Evolutionary conservation across 1,140 invertebrate species (phyloP).

Genomic region (Pseudomyrmex gracilis): DNA sequence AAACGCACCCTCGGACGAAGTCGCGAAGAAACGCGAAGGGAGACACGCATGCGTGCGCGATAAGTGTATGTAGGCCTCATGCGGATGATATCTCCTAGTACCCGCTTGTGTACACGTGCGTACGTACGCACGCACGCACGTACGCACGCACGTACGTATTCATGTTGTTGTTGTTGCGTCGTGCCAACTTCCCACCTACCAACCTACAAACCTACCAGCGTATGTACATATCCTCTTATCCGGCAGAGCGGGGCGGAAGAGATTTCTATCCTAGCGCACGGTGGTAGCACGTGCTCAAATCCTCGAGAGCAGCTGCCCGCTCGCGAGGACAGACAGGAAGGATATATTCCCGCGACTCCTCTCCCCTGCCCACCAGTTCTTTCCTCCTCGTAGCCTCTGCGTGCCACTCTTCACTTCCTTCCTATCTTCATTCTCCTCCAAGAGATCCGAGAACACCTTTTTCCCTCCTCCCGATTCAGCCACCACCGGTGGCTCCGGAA

Average conservation of each 20-base stretch:
- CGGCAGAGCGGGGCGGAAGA: not conserved
- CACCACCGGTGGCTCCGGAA: not conserved
- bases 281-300: constrained; percentile 84
- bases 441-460: constrained; percentile 4
- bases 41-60: constrained; percentile 73
- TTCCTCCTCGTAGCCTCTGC: too few species aligned
- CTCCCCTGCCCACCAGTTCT: not conserved
- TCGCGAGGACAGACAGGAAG: constrained; percentile 68
- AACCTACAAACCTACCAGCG: constrained; percentile 61
- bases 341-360: constrained; percentile 68
- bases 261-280: constrained; percentile 58
- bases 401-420: constrained; percentile 66
- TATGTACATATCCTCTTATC: constrained; percentile 30
- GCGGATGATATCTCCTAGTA: constrained; percentile 32
- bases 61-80: constrained; percentile 33
- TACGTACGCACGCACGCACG: not conserved
- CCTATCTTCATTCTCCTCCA: constrained; percentile 60
- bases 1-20: not conserved
- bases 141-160: not conserved
- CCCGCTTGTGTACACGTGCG: constrained; percentile 35
- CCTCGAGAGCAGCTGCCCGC: constrained; percentile 76
- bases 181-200: constrained; percentile 64
- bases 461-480: constrained; percentile 19
- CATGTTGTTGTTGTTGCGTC: too few species aligned
- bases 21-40: constrained; percentile 41